These are phyloP conservation scores for Pocota personata DNA, from an alignment of 2,888 invertebrate species.

Conservation along the genomic window DNA sequence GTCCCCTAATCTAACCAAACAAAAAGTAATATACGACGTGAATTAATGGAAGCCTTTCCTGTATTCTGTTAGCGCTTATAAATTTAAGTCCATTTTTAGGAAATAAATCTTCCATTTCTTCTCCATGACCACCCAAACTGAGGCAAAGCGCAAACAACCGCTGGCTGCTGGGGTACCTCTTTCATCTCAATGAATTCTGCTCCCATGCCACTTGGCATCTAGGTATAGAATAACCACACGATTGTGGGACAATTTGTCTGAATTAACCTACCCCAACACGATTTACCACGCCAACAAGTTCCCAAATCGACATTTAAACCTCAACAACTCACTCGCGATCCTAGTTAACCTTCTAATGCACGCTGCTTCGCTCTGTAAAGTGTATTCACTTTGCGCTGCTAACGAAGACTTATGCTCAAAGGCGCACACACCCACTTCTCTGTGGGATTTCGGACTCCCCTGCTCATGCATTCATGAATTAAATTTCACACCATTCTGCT, in stretches of 20 bases:
- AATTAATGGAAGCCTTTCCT: too few relatives aligned
- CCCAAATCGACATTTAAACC: slow-evolving; percentile 46
- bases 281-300: slow-evolving; percentile 11
- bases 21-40: too few relatives aligned
- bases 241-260: slow-evolving; percentile 42
- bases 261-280: slow-evolving; percentile 42
- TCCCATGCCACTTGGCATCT: background rate
- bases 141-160: background rate
- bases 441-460: background rate
- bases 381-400: slow-evolving; percentile 6
- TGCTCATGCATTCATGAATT: slow-evolving; percentile 39
- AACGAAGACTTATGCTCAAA: slow-evolving; percentile 28
- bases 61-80: too few relatives aligned
- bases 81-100: too few relatives aligned
- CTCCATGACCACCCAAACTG: background rate
- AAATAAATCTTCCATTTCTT: too few relatives aligned
- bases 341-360: slow-evolving; percentile 30
- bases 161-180: background rate
- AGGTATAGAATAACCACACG: background rate
- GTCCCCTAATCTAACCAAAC: too few relatives aligned
- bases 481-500: slow-evolving; percentile 43
- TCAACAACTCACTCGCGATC: slow-evolving; percentile 32
- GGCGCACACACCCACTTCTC: slow-evolving; percentile 40
- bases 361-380: slow-evolving; percentile 1
- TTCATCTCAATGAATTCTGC: background rate